A percentile compares a stretch with the other conserved stretches of the same genome.
phyloP scores from a whole-genome alignment of 2,113 vertebrate genomes.

The Arizona elegans region DNA sequence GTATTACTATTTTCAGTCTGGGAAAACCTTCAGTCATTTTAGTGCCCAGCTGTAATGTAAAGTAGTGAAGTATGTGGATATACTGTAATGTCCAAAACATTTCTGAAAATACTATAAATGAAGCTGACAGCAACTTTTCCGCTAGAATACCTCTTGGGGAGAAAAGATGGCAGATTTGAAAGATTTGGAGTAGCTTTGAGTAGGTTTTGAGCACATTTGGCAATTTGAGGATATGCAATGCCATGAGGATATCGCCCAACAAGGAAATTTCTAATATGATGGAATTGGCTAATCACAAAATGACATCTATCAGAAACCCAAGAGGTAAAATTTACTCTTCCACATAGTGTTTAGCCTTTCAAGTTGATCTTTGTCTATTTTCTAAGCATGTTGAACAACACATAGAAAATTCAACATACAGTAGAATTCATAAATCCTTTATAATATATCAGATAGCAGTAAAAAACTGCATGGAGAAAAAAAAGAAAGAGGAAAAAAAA shows the following conservation, averaged over 20 bases:
- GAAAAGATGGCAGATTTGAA: background rate
- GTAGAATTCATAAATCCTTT: background rate
- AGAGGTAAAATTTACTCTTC: background rate
- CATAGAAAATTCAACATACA: background rate
- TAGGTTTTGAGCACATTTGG: background rate
- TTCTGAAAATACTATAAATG: background rate
- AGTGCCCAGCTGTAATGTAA: background rate
- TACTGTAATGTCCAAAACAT: background rate
- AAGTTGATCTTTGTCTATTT: background rate
- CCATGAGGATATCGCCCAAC: background rate
- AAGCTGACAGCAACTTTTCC: background rate
- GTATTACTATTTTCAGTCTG: background rate
- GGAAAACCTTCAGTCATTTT: background rate
- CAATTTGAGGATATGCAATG: background rate
- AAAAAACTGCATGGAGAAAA: background rate
- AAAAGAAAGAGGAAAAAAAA: too few relatives aligned
- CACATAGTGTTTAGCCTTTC: background rate
- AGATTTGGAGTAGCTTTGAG: background rate
- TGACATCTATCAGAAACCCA: background rate
- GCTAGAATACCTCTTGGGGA: background rate
- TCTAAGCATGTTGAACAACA: background rate
- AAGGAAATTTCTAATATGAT: background rate
- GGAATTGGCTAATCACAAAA: background rate
- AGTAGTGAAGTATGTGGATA: background rate
- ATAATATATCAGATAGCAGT: background rate